These are phyloP conservation scores for Oxycera nigricornis DNA, from an alignment of 2,888 invertebrate species.

Conservation along the genomic window DNA sequence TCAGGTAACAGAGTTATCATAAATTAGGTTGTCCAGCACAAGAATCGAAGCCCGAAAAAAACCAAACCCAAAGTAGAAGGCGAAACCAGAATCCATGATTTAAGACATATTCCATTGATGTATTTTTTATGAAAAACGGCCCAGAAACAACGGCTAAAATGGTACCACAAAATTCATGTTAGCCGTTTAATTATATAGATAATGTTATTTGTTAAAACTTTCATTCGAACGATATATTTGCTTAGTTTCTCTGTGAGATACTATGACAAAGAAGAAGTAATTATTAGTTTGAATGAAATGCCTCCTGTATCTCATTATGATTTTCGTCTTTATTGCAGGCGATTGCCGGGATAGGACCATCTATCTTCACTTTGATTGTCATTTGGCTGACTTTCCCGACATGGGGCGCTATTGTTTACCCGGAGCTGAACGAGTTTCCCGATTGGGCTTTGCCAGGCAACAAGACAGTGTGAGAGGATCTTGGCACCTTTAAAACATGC, in stretches of 20 bases:
- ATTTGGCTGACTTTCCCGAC: constrained; percentile 77
- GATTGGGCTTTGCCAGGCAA: constrained; percentile 64
- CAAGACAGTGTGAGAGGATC: neutral
- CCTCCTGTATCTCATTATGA: neutral
- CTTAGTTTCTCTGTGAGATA: neutral
- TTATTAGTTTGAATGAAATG: no score
- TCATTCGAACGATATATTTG: neutral
- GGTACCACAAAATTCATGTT: no score
- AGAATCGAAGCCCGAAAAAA: no score
- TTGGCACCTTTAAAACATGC: neutral
- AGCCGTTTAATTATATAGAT: no score
- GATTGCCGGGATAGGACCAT: constrained; percentile 79
- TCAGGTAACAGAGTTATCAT: no score
- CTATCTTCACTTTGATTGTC: constrained; percentile 74
- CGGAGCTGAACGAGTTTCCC: constrained; percentile 68
- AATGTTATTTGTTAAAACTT: neutral
- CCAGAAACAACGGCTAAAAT: no score
- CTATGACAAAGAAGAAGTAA: no score
- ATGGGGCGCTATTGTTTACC: constrained; percentile 75
- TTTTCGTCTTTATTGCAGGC: constrained; percentile 67
- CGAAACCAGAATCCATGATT: no score
- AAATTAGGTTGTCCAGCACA: no score
- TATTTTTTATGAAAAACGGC: no score
- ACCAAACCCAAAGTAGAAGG: no score
- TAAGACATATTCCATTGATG: no score